Base-by-base conservation (phyloP, 2,113 vertebrate genomes). In the Rhynchomys soricoides region DNA sequence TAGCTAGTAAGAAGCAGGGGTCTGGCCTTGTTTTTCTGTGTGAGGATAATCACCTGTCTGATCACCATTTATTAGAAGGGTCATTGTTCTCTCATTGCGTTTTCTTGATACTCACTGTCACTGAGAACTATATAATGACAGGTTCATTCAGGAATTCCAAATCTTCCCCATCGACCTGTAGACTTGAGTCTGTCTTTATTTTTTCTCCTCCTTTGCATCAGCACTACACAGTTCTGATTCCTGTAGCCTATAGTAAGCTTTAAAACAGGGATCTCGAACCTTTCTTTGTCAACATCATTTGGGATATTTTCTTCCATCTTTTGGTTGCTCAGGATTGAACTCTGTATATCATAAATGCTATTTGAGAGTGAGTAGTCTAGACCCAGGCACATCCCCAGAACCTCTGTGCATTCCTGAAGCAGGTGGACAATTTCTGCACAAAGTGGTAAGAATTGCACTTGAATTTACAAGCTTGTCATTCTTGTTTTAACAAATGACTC, bases 391-490 rank as follows among this genome's bases (percentile, higher is more conserved):
- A 19, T 4, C 4, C 37, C 15, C n/a, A 45, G 21, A 2, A 21
- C 31, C 3, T 57, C 85, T 16, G 37, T 24, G 9, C 57, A 31
- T 43, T 83, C 16, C 57, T 62, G 57, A 83, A 62, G 16, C 81
- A 62, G 22, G 57, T 5, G 8, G 66, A 89, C 31, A 40, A 40
- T 77, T 19, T 87, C 77, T 70, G n/a, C 31, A 4, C 22, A 62
- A 43, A 21, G 10, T 50, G 64, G 3, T 40, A 48, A 37, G 11
- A 66, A 83, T 13, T 3, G 1, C 15, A 7, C 0, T 43, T 31
- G 11, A 43, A 24, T 48, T 40, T n/a, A 40, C 4, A 4, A 22
- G 9, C 21, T 21, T 17, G 7, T 43, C 9, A 17, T 0, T 43
- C 24, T 1, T 6, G 31, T 52, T 19, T 71, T 1, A 31, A 66